These are phyloP conservation scores for Balearica regulorum DNA, from an alignment of 2,797 vertebrate genomes.

Conservation along the genomic window DNA sequence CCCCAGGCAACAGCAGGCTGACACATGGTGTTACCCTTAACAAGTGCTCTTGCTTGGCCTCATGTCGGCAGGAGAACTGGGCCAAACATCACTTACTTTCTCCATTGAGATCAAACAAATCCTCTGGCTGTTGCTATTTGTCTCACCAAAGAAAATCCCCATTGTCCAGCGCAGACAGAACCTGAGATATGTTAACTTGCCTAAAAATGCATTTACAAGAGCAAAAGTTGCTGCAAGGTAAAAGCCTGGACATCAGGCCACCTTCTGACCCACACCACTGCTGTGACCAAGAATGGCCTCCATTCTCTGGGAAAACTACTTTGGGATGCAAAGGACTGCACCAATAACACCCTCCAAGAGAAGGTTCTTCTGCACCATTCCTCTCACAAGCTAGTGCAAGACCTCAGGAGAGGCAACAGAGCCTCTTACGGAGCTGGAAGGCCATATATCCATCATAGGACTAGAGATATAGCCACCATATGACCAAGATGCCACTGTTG, in stretches of 20 bases:
- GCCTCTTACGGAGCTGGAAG: background rate
- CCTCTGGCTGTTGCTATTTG: background rate
- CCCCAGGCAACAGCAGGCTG: background rate
- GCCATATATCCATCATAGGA: rapidly evolving
- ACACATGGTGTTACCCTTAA: background rate
- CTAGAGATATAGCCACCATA: background rate
- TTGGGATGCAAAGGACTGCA: background rate
- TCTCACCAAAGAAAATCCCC: background rate
- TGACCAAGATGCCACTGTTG: background rate
- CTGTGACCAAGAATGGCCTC: background rate
- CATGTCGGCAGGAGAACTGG: background rate
- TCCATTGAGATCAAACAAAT: background rate
- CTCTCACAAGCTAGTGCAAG: background rate
- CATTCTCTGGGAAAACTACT: background rate
- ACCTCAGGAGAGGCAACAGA: background rate
- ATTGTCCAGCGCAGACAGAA: background rate
- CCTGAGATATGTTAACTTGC: background rate
- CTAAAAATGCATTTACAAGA: background rate
- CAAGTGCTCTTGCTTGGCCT: background rate
- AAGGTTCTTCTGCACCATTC: background rate
- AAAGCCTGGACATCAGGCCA: background rate
- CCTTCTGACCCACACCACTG: background rate
- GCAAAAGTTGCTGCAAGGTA: background rate
- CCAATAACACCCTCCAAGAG: background rate
- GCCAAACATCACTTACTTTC: background rate